Conservation (phyloP, 1,140 invertebrate genomes). For the Hesperophylax magnus region DNA sequence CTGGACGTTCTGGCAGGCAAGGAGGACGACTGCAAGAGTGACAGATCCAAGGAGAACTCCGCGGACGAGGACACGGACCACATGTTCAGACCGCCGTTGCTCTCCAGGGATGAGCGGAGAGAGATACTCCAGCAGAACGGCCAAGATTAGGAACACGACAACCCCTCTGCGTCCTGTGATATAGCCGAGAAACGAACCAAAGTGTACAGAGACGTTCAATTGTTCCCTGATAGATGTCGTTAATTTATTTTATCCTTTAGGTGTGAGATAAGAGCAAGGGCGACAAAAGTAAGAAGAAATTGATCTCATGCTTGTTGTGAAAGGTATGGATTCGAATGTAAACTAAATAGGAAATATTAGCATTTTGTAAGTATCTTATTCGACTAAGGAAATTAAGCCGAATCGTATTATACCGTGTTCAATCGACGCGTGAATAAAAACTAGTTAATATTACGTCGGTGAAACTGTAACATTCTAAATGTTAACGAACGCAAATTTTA, state of each 20-base stretch:
- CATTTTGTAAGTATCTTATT: constrained; percentile 55
- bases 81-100: constrained; percentile 69
- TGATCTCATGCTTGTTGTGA: constrained; percentile 56
- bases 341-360: constrained; percentile 53
- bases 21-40: constrained; percentile 78
- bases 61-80: constrained; percentile 74
- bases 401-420: constrained; percentile 9
- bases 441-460: background rate
- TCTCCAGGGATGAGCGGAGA: constrained; percentile 71
- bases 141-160: constrained; percentile 70
- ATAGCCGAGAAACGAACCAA: constrained; percentile 52
- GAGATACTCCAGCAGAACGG: constrained; percentile 77
- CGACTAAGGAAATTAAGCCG: constrained; percentile 52
- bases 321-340: constrained; percentile 45
- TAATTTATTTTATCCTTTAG: constrained; percentile 34
- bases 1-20: constrained; percentile 70
- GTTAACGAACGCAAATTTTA: constrained; percentile 9
- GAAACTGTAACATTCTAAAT: constrained; percentile 33
- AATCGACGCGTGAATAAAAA: background rate
- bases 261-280: constrained; percentile 5
- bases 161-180: constrained; percentile 43
- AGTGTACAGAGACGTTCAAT: constrained; percentile 43
- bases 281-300: constrained; percentile 31
- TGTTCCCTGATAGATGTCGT: constrained; percentile 47
- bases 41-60: constrained; percentile 75